Conservation (phyloP, 2,888 invertebrate genomes). For the Petrolisthes manimaculis region DNA sequence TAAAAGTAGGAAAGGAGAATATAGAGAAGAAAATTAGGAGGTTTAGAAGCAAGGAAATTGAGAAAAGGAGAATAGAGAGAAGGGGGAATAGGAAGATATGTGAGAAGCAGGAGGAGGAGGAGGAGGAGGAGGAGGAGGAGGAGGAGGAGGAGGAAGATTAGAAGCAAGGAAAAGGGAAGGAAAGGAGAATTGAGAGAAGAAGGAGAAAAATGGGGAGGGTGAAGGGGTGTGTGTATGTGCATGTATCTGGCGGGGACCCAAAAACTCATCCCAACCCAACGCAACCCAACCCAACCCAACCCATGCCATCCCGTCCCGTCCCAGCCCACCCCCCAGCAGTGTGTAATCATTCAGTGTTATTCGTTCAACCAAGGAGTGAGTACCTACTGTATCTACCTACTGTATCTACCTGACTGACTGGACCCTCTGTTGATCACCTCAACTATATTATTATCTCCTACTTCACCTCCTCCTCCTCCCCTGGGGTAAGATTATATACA, state of each 20-base stretch:
- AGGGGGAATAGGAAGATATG: neutral
- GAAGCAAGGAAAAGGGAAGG: neutral
- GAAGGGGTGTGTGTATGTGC: too few species aligned
- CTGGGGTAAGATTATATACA: too few species aligned
- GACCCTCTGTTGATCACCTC: too few species aligned
- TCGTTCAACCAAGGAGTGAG: neutral
- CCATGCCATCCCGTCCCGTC: too few species aligned
- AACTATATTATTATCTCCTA: too few species aligned
- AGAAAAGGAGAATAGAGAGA: neutral
- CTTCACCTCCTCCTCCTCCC: too few species aligned
- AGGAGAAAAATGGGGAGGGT: too few species aligned
- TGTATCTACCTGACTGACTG: neutral
- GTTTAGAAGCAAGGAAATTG: neutral
- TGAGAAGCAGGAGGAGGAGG: neutral
- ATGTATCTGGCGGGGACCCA: too few species aligned
- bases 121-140: neutral
- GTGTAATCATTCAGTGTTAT: conserved; percentile 15
- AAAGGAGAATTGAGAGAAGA: too few species aligned
- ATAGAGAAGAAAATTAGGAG: neutral
- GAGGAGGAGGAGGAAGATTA: neutral
- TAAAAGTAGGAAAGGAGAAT: neutral
- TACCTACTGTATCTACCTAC: neutral
- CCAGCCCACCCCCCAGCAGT: neutral
- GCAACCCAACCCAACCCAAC: too few species aligned
- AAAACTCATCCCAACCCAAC: too few species aligned